Evolutionary conservation across 2,113 vertebrate genomes (phyloP).

Genomic region (Oryzias curvinotus): DNA sequence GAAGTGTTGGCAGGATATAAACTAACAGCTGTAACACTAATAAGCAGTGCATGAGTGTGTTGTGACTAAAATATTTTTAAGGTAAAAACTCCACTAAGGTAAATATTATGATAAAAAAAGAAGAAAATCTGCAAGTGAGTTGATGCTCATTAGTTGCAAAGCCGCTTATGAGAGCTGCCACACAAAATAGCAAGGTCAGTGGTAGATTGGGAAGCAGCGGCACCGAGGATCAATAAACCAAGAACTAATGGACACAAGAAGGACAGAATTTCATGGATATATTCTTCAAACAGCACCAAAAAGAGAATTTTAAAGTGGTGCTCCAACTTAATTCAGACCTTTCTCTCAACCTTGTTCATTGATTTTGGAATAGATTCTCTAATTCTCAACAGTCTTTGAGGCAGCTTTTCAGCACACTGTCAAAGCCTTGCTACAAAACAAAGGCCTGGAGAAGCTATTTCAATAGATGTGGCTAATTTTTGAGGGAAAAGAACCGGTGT

Average conservation of each 20-base stretch:
- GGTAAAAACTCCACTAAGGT: conserved; percentile 3
- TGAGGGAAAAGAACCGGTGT: neutral
- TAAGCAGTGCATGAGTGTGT: neutral
- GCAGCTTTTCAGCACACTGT: neutral
- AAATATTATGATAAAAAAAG: neutral
- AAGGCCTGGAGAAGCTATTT: neutral
- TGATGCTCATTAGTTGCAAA: conserved; percentile 45
- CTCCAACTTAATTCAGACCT: neutral
- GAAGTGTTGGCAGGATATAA: conserved; percentile 30
- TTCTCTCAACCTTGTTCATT: neutral
- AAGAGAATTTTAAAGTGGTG: neutral
- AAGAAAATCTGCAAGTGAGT: conserved; percentile 3
- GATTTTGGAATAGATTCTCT: conserved; percentile 12
- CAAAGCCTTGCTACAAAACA: neutral
- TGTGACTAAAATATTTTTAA: conserved; percentile 14
- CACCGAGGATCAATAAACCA: conserved; percentile 47
- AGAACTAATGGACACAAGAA: conserved; percentile 29
- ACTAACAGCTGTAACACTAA: conserved; percentile 11
- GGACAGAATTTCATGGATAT: conserved; percentile 14
- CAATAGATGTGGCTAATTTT: neutral
- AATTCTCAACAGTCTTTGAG: conserved; percentile 5
- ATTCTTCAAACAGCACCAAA: conserved; percentile 11
- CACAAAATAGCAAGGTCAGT: conserved; percentile 32
- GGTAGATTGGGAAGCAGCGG: conserved; percentile 32
- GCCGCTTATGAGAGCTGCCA: conserved; percentile 31